These are phyloP conservation scores for Scylla paramamosain DNA, from an alignment of 1,140 invertebrate genomes.

Conservation along the genomic window DNA sequence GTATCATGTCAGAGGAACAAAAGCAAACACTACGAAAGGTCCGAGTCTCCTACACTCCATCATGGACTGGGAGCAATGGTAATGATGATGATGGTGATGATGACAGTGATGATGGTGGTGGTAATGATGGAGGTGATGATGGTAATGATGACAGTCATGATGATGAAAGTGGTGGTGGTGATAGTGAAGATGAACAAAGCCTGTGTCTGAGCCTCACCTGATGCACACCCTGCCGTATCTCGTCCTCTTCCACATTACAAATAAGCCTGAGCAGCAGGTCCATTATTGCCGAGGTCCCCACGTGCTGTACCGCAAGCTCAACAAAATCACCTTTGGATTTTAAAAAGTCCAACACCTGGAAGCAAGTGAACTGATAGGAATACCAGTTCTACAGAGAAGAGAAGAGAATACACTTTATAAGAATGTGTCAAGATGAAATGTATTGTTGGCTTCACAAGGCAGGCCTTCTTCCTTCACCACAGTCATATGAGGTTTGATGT, in stretches of 20 bases:
- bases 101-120: too few relatives aligned
- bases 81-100: too few relatives aligned
- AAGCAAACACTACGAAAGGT: not conserved
- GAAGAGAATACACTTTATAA: slow-evolving; percentile 78
- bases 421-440: slow-evolving; percentile 63
- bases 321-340: slow-evolving; percentile 93
- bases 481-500: not conserved
- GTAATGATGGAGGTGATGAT: too few relatives aligned
- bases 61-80: not conserved
- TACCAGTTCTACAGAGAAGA: slow-evolving; percentile 89
- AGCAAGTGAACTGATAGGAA: slow-evolving; percentile 93
- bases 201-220: slow-evolving; percentile 84
- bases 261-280: slow-evolving; percentile 94
- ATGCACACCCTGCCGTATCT: slow-evolving; percentile 89
- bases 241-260: slow-evolving; percentile 90
- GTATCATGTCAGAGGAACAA: not conserved
- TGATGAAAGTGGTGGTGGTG: too few relatives aligned
- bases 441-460: slow-evolving; percentile 67
- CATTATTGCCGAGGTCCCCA: slow-evolving; percentile 97
- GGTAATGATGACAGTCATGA: too few relatives aligned
- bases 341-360: slow-evolving; percentile 94
- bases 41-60: not conserved
- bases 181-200: too few relatives aligned
- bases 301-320: slow-evolving; percentile 90
- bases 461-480: slow-evolving; percentile 69